Evolutionary conservation across 2,888 invertebrate genomes (phyloP).

Genomic region (Netelia fuscicornis): DNA sequence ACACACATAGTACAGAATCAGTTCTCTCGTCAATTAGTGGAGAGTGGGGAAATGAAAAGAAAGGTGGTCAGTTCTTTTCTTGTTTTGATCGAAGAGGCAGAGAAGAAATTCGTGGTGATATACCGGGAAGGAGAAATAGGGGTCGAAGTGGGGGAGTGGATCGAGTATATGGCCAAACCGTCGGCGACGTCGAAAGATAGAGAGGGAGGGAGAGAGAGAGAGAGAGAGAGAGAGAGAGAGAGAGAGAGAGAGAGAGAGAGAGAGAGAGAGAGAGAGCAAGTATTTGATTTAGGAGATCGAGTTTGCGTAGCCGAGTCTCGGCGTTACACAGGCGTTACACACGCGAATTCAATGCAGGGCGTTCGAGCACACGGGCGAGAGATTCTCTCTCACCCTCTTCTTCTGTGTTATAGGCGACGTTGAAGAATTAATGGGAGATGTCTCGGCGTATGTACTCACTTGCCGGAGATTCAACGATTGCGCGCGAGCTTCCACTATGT

Average conservation of each 20-base stretch:
- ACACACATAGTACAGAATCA: not conserved
- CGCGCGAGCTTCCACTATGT: not conserved
- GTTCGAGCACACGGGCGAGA: constrained; percentile 12
- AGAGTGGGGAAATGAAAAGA: not conserved
- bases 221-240: too few species aligned
- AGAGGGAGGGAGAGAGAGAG: not conserved
- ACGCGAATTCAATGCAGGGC: constrained; percentile 30
- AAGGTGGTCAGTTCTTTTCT: not conserved
- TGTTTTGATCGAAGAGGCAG: not conserved
- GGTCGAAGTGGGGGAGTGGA: not conserved
- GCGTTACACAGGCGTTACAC: constrained; percentile 18
- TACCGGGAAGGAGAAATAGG: not conserved
- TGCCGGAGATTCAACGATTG: constrained; percentile 25
- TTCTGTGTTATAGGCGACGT: constrained; percentile 14
- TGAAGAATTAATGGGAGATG: constrained; percentile 55
- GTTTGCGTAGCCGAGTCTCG: constrained; percentile 62
- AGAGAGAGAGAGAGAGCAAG: constrained; percentile 46
- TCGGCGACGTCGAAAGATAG: not conserved
- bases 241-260: not conserved
- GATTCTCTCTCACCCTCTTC: not conserved
- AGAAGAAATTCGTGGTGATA: constrained; percentile 16
- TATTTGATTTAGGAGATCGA: constrained; percentile 70
- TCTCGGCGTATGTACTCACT: constrained; percentile 41
- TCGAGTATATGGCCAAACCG: constrained; percentile 17
- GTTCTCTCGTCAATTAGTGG: constrained; percentile 16